Base-by-base conservation (phyloP, 2,113 vertebrate genomes). In the Pomatorhinus ruficollis region DNA sequence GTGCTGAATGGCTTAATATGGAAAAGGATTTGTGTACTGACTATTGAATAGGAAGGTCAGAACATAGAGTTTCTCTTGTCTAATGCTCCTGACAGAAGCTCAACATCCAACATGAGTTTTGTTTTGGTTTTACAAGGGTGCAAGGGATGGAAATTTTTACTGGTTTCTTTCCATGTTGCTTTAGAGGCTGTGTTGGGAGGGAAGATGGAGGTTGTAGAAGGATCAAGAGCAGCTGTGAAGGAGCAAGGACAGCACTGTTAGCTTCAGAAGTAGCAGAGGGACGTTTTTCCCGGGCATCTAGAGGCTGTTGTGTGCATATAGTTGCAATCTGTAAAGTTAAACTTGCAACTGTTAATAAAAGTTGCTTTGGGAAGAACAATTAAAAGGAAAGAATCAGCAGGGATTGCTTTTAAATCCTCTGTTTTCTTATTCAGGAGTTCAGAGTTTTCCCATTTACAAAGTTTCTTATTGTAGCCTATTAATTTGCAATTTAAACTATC, bases 401-500 rank as follows among this genome's bases (percentile, higher is more conserved):
- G 95, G 39, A 75, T 81, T 86, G 37, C 69, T 92, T 87, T 74
- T 50, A 90, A 90, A 65, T 23, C 24, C 24, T 74, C 63, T 77
- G 3, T 50, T 85, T 95, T 80, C 45, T 90, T 93, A 70, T 72
- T 86, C 39, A 63, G 63, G 54, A 72, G 23, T 57, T 83, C 54
- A 66, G 83, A 77, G 31, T 70, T 83, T 90, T 65, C 75, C 47
- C 11, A 20, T 83, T 88, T 96, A 77, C 57, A 18, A 68, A 82
- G 44, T 79, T 95, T 91, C 65, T 60, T 81, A 25, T 77, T 90
- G 50, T 83, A 28, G 11, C 47, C 42, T 74, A 90, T 91, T 94
- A 82, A 65, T 85, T 85, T 60, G 77, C 52, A 35, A 84, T 52
- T 87, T 90, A 80, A 97, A 71, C 39, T 82, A 31, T 75, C 92